Percentiles rank a stretch among this genome's conserved stretches.
phyloP scores from a whole-genome alignment of 2,113 vertebrate genomes.

The Poeciliopsis retropinna region DNA sequence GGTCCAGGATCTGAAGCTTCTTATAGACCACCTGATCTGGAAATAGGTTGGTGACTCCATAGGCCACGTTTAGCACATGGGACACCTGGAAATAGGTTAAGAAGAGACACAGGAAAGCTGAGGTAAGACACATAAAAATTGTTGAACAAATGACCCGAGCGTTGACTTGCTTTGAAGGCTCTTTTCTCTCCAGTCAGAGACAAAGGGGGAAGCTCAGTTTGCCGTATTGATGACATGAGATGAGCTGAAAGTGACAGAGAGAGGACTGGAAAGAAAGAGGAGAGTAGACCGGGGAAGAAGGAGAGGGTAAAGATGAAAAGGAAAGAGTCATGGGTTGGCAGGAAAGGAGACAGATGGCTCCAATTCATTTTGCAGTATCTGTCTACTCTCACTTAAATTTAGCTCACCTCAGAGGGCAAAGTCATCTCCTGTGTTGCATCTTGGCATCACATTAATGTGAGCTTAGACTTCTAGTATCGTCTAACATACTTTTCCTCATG shows the following conservation, averaged over 20 bases:
- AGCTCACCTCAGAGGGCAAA: conserved; percentile 32
- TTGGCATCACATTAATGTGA: conserved; percentile 6
- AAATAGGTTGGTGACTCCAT: conserved; percentile 89
- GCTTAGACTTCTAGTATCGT: conserved; percentile 4
- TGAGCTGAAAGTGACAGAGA: conserved; percentile 40
- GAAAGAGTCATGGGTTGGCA: background rate
- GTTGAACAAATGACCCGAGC: conserved; percentile 31
- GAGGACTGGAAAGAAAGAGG: conserved; percentile 23
- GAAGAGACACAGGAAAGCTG: background rate
- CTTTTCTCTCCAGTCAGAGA: conserved; percentile 12
- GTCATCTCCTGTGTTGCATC: conserved; percentile 26
- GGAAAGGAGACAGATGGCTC: conserved; percentile 57
- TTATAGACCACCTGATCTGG: conserved; percentile 76
- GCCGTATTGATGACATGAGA: conserved; percentile 51
- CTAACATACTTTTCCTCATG: conserved; percentile 8
- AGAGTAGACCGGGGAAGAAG: conserved; percentile 16
- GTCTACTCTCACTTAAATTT: conserved; percentile 51
- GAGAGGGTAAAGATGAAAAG: conserved; percentile 7
- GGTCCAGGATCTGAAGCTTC: conserved; percentile 87
- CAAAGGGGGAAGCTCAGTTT: conserved; percentile 33
- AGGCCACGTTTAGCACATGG: conserved; percentile 93
- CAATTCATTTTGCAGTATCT: conserved; percentile 54
- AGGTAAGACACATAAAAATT: background rate
- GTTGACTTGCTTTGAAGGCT: conserved; percentile 23
- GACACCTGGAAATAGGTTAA: conserved; percentile 82